phyloP scores from a whole-genome alignment of 2,113 vertebrate species.

The Siniperca chuatsi region DNA sequence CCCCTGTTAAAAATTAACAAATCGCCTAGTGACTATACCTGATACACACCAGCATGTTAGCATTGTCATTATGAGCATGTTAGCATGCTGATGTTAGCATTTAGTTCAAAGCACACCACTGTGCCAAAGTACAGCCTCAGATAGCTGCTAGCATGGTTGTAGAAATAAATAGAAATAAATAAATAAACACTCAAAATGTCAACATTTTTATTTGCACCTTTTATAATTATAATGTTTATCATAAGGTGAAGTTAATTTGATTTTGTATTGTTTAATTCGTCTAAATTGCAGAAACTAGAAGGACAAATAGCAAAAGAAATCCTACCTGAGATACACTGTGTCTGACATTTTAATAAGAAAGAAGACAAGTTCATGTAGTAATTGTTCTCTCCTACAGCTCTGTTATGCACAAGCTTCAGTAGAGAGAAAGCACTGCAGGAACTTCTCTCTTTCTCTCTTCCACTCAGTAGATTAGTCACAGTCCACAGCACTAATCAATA shows the following conservation, averaged over 20 bases:
- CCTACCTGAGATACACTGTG: background rate
- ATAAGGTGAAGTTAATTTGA: background rate
- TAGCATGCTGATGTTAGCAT: too few relatives aligned
- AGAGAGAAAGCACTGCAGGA: background rate
- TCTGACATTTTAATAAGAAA: conserved; percentile 26
- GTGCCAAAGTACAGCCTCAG: too few relatives aligned
- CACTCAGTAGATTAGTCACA: conserved; percentile 44
- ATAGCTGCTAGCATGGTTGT: too few relatives aligned
- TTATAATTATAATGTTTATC: too few relatives aligned
- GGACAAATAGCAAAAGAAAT: background rate
- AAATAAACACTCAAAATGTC: too few relatives aligned
- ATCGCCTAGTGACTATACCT: too few relatives aligned
- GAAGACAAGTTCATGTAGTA: background rate
- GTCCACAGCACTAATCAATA: conserved; percentile 49
- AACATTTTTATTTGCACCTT: too few relatives aligned
- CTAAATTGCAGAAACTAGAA: background rate
- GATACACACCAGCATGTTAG: too few relatives aligned
- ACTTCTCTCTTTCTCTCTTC: background rate
- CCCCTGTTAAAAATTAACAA: too few relatives aligned
- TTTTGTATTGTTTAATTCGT: background rate
- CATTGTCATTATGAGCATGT: too few relatives aligned
- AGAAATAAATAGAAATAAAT: too few relatives aligned
- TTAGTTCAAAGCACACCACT: too few relatives aligned
- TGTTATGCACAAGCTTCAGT: background rate
- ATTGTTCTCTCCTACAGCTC: background rate